A percentile compares a stretch with the other conserved stretches of the same genome.
These are phyloP conservation scores for Dendrolimus pini DNA, from an alignment of 2,888 invertebrate genomes.

Conservation along the genomic window DNA sequence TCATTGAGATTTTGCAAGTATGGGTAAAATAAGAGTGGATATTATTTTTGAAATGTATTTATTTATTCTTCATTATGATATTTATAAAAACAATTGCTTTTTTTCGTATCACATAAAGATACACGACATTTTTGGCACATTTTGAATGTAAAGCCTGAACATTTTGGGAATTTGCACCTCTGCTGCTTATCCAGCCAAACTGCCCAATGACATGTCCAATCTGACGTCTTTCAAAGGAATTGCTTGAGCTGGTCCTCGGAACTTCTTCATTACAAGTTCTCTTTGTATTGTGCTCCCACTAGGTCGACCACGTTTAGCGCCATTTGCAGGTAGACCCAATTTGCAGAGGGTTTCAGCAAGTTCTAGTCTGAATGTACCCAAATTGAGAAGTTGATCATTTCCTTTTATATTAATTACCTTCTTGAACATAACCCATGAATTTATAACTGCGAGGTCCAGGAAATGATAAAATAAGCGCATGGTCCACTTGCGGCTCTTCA, in stretches of 20 bases:
- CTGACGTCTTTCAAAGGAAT: slow-evolving; percentile 20
- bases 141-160: slow-evolving; percentile 25
- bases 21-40: slow-evolving; percentile 24
- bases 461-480: too few species aligned
- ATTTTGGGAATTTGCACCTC: slow-evolving; percentile 21
- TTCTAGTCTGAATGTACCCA: slow-evolving; percentile 28
- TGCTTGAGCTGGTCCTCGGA: slow-evolving; percentile 25
- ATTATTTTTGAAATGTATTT: slow-evolving; percentile 23
- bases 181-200: slow-evolving; percentile 18
- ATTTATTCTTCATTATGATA: slow-evolving; percentile 26
- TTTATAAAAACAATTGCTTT: slow-evolving; percentile 31
- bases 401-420: not conserved
- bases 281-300: slow-evolving; percentile 23
- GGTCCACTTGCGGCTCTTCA: slow-evolving; percentile 29
- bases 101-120: slow-evolving; percentile 30
- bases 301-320: slow-evolving; percentile 27
- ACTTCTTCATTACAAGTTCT: slow-evolving; percentile 27
- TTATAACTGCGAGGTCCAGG: too few species aligned
- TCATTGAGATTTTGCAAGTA: slow-evolving; percentile 22
- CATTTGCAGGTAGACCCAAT: slow-evolving; percentile 26
- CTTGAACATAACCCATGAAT: too few species aligned
- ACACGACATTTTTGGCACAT: slow-evolving; percentile 31
- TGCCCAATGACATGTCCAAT: slow-evolving; percentile 18
- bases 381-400: slow-evolving; percentile 27
- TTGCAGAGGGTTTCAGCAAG: slow-evolving; percentile 28